Conservation (phyloP, 2,888 invertebrate genomes). For the Drosophila mimica region DNA sequence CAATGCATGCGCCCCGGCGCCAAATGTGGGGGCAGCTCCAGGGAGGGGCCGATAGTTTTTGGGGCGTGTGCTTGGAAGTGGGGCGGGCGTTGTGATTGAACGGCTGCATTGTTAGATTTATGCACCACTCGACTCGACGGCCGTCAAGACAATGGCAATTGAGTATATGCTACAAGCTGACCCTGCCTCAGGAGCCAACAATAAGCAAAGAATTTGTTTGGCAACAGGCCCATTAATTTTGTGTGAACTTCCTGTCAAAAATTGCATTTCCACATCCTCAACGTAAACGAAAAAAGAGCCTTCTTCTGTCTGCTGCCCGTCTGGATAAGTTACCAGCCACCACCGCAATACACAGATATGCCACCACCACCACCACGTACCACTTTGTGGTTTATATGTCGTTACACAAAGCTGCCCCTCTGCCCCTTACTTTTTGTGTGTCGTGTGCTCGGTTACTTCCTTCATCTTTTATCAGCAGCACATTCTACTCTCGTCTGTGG, state of each 20-base stretch:
- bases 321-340: constrained; percentile 16
- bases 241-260: constrained; percentile 64
- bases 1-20: constrained; percentile 65
- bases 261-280: constrained; percentile 43
- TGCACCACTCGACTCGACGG: constrained; percentile 36
- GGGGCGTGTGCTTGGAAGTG: constrained; percentile 38
- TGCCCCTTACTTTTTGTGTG: neutral
- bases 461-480: constrained; percentile 44
- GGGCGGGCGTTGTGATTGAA: constrained; percentile 62
- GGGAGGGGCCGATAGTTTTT: constrained; percentile 12
- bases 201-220: constrained; percentile 14
- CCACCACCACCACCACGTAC: constrained; percentile 8
- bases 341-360: constrained; percentile 5
- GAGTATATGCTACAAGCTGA: constrained; percentile 20
- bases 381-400: constrained; percentile 38
- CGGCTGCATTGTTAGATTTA: constrained; percentile 72
- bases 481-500: constrained; percentile 21
- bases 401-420: constrained; percentile 4
- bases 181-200: neutral
- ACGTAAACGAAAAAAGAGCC: constrained; percentile 8
- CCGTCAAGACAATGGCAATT: constrained; percentile 44
- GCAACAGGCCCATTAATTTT: constrained; percentile 52
- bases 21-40: constrained; percentile 22
- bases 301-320: neutral
- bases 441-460: constrained; percentile 11